A percentile compares a stretch with the other conserved stretches of the same genome.
These are phyloP conservation scores for Montipora efflorescens DNA, from an alignment of 64 coral and sea anemone species.

Conservation along the genomic window DNA sequence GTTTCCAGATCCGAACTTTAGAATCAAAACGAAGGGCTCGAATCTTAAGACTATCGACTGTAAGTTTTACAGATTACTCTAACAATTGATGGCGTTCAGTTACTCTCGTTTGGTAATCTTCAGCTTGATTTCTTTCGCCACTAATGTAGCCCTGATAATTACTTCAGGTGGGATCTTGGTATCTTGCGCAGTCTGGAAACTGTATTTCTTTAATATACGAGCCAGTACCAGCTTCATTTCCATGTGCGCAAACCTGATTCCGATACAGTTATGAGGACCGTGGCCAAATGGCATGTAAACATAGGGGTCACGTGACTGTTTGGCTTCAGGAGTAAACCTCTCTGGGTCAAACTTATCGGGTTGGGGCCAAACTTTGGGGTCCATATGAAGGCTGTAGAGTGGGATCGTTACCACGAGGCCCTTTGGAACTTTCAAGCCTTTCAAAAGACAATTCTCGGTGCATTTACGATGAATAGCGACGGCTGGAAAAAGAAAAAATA, in stretches of 20 bases:
- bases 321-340: slow-evolving; percentile 23
- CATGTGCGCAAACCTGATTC: slow-evolving; percentile 57
- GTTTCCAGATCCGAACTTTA: no score
- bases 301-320: slow-evolving; percentile 27
- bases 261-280: slow-evolving; percentile 38
- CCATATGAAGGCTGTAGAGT: slow-evolving; percentile 37
- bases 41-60: no score
- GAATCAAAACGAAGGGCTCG: no score
- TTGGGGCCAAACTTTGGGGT: slow-evolving; percentile 24
- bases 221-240: slow-evolving; percentile 63
- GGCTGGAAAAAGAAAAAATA: no score
- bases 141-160: background rate
- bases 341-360: slow-evolving; percentile 60
- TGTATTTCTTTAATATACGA: slow-evolving; percentile 38
- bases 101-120: no score
- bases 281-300: slow-evolving; percentile 18
- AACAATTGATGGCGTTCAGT: no score
- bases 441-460: background rate
- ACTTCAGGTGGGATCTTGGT: slow-evolving; percentile 59
- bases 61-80: no score
- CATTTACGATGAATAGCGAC: no score
- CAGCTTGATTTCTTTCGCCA: no score
- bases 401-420: slow-evolving; percentile 6
- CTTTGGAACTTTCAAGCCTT: slow-evolving; percentile 7
- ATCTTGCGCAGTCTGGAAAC: background rate